A percentile compares a stretch with the other conserved stretches of the same genome.
Conservation (phyloP, 2,113 vertebrate genomes). For the Tricholaema leucomelas region DNA sequence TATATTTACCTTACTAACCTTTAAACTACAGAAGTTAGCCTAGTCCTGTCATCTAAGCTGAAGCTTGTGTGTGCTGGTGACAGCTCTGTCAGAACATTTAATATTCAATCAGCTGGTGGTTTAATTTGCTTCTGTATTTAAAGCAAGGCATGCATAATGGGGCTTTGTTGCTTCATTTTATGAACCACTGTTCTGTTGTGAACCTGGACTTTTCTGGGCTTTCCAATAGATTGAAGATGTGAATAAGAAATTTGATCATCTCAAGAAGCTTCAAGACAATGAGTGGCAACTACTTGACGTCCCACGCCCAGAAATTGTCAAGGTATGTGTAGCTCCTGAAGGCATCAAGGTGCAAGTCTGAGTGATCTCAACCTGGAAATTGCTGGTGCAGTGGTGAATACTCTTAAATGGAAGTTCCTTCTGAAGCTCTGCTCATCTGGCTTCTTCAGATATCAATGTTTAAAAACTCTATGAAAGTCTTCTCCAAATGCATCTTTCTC, state of each 20-base stretch:
- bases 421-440: neutral
- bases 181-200: neutral
- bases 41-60: neutral
- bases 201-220: neutral
- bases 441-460: neutral
- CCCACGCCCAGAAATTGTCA: conserved; percentile 67
- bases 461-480: neutral
- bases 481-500: neutral
- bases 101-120: neutral
- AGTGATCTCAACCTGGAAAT: neutral
- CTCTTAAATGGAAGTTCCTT: neutral
- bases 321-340: conserved; percentile 67
- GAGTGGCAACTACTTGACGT: conserved; percentile 79
- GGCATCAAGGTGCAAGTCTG: neutral
- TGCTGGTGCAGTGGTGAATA: neutral
- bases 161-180: neutral
- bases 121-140: neutral
- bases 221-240: conserved; percentile 86
- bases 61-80: neutral
- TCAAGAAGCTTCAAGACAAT: conserved; percentile 82
- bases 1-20: neutral
- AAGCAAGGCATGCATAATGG: neutral
- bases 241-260: conserved; percentile 84
- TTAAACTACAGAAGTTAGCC: neutral
- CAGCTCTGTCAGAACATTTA: neutral